Evolutionary conservation across 1,140 invertebrate species (phyloP).

Genomic region (Pseudomyrmex concolor): DNA sequence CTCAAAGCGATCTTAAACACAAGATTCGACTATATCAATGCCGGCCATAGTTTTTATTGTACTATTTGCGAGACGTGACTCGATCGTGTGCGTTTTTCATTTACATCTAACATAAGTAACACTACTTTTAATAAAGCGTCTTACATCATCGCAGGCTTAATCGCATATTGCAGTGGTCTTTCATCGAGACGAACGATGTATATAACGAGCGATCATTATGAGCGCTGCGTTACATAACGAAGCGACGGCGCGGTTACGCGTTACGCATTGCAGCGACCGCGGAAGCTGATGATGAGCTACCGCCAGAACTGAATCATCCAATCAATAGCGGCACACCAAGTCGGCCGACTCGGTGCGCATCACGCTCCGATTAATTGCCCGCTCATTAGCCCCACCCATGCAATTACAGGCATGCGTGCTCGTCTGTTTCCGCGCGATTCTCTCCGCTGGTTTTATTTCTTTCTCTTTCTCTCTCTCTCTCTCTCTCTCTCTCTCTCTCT

Average conservation of each 20-base stretch:
- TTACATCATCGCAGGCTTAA: neutral
- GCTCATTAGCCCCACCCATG: conserved; percentile 38
- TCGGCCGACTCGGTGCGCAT: conserved; percentile 16
- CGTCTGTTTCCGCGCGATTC: conserved; percentile 26
- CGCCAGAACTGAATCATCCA: conserved; percentile 53
- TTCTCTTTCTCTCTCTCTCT: conserved; percentile 8
- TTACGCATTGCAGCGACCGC: conserved; percentile 18
- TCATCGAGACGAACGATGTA: conserved; percentile 9
- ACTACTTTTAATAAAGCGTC: conserved; percentile 17
- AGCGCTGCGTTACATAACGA: conserved; percentile 34
- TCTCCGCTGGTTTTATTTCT: neutral
- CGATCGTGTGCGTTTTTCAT: neutral
- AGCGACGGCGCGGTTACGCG: conserved; percentile 27
- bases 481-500: conserved; percentile 1
- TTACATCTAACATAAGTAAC: neutral
- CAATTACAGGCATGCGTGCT: conserved; percentile 46
- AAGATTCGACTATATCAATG: too few species aligned
- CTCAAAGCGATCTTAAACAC: too few species aligned
- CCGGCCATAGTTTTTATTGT: too few species aligned
- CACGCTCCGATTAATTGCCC: conserved; percentile 49
- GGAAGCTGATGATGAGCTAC: conserved; percentile 45
- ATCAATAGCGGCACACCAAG: conserved; percentile 27
- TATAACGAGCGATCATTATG: conserved; percentile 32
- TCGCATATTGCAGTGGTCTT: conserved; percentile 27
- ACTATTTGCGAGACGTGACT: too few species aligned